Percentiles rank a stretch among this genome's conserved stretches.
These are phyloP conservation scores for Aphodius granarius DNA, from an alignment of 2,888 invertebrate genomes.

Conservation along the genomic window DNA sequence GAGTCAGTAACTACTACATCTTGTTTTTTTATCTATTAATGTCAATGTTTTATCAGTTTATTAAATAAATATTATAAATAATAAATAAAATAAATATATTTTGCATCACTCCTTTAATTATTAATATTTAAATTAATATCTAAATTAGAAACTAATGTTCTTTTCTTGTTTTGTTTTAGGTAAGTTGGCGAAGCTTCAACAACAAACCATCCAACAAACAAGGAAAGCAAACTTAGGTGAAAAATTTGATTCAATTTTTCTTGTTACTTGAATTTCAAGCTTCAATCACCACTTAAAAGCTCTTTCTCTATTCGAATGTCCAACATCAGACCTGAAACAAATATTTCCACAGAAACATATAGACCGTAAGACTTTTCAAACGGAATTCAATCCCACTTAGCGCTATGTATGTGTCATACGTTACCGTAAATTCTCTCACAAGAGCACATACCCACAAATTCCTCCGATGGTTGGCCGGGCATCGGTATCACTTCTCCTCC, in stretches of 20 bases:
- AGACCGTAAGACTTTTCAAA: not conserved
- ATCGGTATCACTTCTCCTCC: not conserved
- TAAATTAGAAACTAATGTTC: not conserved
- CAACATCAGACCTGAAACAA: not conserved
- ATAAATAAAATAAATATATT: too few relatives aligned
- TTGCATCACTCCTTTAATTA: too few relatives aligned
- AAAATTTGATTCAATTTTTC: not conserved
- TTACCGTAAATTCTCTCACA: conserved; percentile 11
- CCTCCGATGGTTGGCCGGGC: not conserved
- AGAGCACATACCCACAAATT: conserved; percentile 9
- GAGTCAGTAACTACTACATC: too few relatives aligned
- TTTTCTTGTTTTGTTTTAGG: not conserved
- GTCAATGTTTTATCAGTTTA: too few relatives aligned
- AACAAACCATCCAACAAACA: not conserved
- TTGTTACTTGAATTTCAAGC: too few relatives aligned
- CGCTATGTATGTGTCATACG: conserved; percentile 9
- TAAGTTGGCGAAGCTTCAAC: not conserved
- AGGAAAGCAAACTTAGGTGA: not conserved
- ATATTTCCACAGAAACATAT: not conserved
- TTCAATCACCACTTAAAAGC: too few relatives aligned
- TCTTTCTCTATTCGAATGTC: too few relatives aligned
- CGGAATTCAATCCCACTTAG: conserved; percentile 10
- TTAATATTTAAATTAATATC: too few relatives aligned
- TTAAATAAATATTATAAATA: too few relatives aligned
- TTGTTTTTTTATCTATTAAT: too few relatives aligned